These are phyloP conservation scores for Ianthella basta DNA, from an alignment of 37 sponge, comb jelly and placozoan genomes.

Conservation along the genomic window DNA sequence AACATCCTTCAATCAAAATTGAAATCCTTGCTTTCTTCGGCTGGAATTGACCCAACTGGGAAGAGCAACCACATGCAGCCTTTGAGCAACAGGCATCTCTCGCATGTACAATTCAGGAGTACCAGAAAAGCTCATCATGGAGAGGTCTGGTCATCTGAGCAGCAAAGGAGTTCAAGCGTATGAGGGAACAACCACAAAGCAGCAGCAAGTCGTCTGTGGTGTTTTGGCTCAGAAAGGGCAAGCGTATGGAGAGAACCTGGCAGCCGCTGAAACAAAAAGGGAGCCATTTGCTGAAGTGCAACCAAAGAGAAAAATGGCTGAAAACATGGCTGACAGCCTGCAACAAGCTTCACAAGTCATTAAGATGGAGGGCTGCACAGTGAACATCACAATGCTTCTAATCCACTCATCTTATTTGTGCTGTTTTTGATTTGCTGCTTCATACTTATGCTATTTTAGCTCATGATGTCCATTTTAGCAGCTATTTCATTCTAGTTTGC, in stretches of 20 bases:
- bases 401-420: neutral
- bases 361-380: constrained; percentile 1
- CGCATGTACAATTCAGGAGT: neutral
- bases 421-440: too few species aligned
- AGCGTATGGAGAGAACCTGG: neutral
- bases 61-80: constrained; percentile 17
- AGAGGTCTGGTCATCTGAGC: neutral
- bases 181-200: constrained; percentile 4
- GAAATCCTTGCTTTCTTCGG: neutral
- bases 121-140: constrained; percentile 10
- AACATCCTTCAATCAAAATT: neutral
- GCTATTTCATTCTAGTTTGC: too few species aligned
- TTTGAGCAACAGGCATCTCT: constrained; percentile 3
- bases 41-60: neutral
- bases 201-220: neutral
- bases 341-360: neutral
- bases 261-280: neutral
- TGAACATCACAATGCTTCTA: constrained; percentile 1
- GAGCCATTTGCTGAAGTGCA: neutral
- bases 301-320: neutral
- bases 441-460: too few species aligned
- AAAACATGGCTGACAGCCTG: too few species aligned
- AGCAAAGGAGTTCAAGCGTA: neutral
- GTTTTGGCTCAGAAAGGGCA: constrained; percentile 4
- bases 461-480: too few species aligned